These are phyloP conservation scores for Escarpia spicata DNA, from an alignment of 2,888 invertebrate species.

Conservation along the genomic window DNA sequence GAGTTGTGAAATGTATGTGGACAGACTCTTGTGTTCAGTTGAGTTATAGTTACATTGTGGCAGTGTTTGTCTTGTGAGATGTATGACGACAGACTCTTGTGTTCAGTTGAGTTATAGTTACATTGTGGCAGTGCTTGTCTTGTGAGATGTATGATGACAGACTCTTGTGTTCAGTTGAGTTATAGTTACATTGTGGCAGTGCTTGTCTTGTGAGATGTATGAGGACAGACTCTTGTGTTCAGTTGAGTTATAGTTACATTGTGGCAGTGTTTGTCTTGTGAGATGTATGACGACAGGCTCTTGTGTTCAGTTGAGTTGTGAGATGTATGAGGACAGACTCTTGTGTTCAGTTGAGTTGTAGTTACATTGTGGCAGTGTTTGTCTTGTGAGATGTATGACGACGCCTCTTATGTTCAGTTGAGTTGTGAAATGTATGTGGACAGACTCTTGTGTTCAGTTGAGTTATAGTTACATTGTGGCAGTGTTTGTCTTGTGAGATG, in stretches of 20 bases:
- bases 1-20: constrained; percentile 44
- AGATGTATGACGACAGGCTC: no score
- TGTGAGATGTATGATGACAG: no score
- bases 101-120: constrained; percentile 61
- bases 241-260: no score
- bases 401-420: background rate
- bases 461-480: no score
- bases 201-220: background rate
- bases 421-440: background rate
- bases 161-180: background rate
- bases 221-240: constrained; percentile 32
- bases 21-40: background rate
- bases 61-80: background rate
- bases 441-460: constrained; percentile 49
- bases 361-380: no score
- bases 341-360: constrained; percentile 56
- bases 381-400: no score
- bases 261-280: no score
- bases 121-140: no score
- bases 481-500: no score
- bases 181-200: constrained; percentile 24
- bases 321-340: background rate
- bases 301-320: background rate
- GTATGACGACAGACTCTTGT: constrained; percentile 24
- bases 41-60: constrained; percentile 23